Conservation (phyloP, 2,888 invertebrate species). For the Conomelus anceps region DNA sequence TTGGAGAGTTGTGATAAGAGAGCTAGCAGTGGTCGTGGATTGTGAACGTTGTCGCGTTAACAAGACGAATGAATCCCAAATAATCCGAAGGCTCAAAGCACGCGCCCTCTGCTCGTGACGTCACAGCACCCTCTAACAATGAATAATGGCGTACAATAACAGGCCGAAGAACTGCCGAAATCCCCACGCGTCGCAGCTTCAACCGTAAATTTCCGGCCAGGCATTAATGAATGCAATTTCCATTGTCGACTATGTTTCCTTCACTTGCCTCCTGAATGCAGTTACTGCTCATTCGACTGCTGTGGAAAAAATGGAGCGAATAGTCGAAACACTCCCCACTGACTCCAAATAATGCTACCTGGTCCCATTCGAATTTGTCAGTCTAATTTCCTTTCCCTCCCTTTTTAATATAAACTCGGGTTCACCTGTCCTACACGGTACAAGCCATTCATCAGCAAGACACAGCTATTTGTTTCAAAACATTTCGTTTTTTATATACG, state of each 20-base stretch:
- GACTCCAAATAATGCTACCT: not conserved
- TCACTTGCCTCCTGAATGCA: not conserved
- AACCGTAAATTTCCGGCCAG: not conserved
- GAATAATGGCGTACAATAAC: conserved; percentile 4
- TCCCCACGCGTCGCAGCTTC: not conserved
- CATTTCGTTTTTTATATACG: not conserved
- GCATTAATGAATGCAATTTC: not conserved
- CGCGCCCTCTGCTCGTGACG: not conserved
- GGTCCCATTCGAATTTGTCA: not conserved
- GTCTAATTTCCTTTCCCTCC: not conserved
- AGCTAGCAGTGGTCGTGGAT: not conserved
- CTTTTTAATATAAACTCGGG: not conserved
- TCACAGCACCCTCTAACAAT: not conserved
- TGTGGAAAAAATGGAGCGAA: not conserved
- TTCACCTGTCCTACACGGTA: not conserved
- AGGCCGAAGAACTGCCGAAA: not conserved
- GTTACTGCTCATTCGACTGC: not conserved
- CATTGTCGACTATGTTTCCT: not conserved
- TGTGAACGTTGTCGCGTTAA: not conserved
- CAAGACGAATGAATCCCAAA: not conserved
- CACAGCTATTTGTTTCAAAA: not conserved
- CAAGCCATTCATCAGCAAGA: not conserved
- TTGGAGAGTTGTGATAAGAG: not conserved
- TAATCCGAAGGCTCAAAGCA: not conserved
- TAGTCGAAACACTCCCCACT: not conserved